Base-by-base conservation (phyloP, 2,888 invertebrate species). In the Dusona sp. region DNA sequence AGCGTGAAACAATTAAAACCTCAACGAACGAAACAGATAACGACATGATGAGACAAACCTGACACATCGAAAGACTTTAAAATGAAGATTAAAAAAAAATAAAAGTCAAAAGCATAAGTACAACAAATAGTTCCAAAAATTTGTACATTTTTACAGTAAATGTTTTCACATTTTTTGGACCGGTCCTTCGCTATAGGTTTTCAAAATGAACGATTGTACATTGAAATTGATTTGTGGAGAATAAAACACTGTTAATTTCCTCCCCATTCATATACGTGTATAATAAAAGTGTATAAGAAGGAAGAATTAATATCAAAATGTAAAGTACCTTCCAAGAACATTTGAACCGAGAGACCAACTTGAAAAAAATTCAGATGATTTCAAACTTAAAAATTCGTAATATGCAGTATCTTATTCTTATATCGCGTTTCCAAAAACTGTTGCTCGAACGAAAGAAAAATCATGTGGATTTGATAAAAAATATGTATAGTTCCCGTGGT, bases 1-100 rank as follows among this genome's bases (percentile, higher is more conserved):
- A 84, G 84, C 79, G 81, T 79, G 82, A 93, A 94, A 93, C 93
- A 94, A 94, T 94, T 94, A 94, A 93, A 94, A 93, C 91, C 87
- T 89, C 80, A 77, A 85, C 83, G 83, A 22, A 82, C 68, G 74
- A 73, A 54, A 75, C 64, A 82, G 67, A 68, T 79, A 85, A 82
- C 78, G 78, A 81, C 57, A 67, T 72, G 48, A 84, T 65, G 80
- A 72, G 64, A 54, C 51, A 54, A 70, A 64, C 51, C 65, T 29
- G 72, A 77, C 80, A 45, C 51, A 42, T 54, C 16, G 16, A 22
- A 61, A 29, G 29, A 61, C 16, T 61, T 61, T 13, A 7, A 29
- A 29, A 16, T 48, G n/a, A 38, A 2, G n/a, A n/a, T 29, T 16
- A 11, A 54, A 73, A 22, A 9, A 4, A 13, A 22, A 33, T 1